Evolutionary conservation across 2,113 vertebrate species (phyloP), one percentile per base, ranked within the genome.

Genomic region (Ciconia boyciana): DNA sequence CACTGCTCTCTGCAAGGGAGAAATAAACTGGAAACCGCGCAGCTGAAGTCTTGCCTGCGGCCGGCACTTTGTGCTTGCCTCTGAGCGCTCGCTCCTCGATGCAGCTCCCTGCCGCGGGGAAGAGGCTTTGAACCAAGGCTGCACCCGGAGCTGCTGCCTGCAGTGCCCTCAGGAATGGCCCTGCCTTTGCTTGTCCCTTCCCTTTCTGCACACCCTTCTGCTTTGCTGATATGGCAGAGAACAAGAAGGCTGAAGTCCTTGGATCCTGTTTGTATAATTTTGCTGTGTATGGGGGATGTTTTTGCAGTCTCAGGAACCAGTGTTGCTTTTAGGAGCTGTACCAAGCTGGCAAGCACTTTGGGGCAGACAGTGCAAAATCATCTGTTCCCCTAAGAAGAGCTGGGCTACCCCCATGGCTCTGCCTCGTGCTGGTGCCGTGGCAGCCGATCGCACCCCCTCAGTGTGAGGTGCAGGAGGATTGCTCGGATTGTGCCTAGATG

Each of bases 81-180:
- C 36, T 1, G 3, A 36, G 36, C 11, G 1, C 44, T 64, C 7
- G 1, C 52, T 72, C 26, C 46, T 20, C 7, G 7, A 2, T 3
- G 16, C 61, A 72, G 66, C 24, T 97, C 78, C 39, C 32, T 68
- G 11, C 61, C 1, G 2, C 0, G 0, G 29, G 55, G 25, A 58
- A 65, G 32, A 70, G 28, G 51, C 52, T 83, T 80, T 83, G 89
- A 78, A 55, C 36, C 1, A 3, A 54, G 44, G 46, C 51, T 89
- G 81, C 39, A 8, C 55, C 22, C 5, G 1, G n/a, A 55, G 65
- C 70, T 69, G 82, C 85, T 91, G 89, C 82, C 64, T 1, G 0
- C 55, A 9, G 48, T 6, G 44, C 84, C 77, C 66, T 65, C 13
- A 2, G 85, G 82, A 87, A 46, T 1, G 1, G 49, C 51, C 18